Base-by-base conservation (phyloP, 2,888 invertebrate genomes). In the Bombyx huttoni region DNA sequence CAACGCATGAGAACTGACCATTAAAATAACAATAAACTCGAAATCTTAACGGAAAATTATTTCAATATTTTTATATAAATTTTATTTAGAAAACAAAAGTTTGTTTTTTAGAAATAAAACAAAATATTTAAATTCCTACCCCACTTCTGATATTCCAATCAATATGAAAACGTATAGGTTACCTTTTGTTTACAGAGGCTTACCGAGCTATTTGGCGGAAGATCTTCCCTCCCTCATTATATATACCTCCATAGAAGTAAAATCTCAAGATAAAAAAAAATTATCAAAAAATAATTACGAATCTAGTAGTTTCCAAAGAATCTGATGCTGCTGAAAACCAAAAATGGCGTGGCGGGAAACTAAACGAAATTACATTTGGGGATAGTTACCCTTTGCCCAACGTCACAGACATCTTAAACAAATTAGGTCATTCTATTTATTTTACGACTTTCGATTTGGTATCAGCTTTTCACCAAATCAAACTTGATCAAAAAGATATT, bases 301-400 rank as follows among this genome's bases (percentile, higher is more conserved):
- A 49, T 10, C 24, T 24, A 24, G 55, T 76, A 40, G 75, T 78
- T 0, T 70, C 72, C 0, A 73, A 77, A 52, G 75, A 76, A 56
- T 12, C 58, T 6, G 74, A 74, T 40, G 57, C 66, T 0, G 58
- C 60, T 0, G 70, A 70, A 1, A 58, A 69, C 58, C 40, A 51
- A 24, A 76, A 73, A 58, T 75, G 33, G 10, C 47, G 65, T 6
- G 59, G 61, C 35, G 46, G 64, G 12, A 51, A 51, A 33, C 51
- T 62, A 8, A 67, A 68, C 49, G 64, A 69, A 48, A 68, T 55
- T 56, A 75, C 61, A 52, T 59, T 55, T 3, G 70, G 52, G 50
- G 69, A 62, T 13, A 66, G 62, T 53, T 67, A 65, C 45, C 62
- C 65, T 0, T 34, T 67, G 9, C 56, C 55, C 9, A 51, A 57